Percentiles rank a stretch among this genome's conserved stretches.
Evolutionary conservation across 1,140 invertebrate genomes (phyloP).

Genomic region (Artemia franciscana): DNA sequence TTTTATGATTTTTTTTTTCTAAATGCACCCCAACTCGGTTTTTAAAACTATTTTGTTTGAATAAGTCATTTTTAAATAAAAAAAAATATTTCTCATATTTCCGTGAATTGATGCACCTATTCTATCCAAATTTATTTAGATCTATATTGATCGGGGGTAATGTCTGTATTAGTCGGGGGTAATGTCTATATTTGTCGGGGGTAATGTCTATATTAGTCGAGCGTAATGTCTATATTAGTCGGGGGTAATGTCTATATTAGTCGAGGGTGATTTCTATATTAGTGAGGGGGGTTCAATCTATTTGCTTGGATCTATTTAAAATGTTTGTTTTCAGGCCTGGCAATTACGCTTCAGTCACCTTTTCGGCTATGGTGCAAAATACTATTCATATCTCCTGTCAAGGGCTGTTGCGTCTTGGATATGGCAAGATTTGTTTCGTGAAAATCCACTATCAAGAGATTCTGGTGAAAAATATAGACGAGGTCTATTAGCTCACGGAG

Average conservation of each 20-base stretch:
- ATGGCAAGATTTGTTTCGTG: constrained; percentile 68
- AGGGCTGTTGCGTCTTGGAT: constrained; percentile 75
- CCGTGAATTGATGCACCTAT: background rate
- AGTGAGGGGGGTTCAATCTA: background rate
- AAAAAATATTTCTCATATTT: too few relatives aligned
- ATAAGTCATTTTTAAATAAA: too few relatives aligned
- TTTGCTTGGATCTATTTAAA: constrained; percentile 6
- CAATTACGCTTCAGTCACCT: constrained; percentile 88
- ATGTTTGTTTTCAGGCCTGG: constrained; percentile 42
- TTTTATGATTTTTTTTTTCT: too few relatives aligned
- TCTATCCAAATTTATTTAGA: background rate
- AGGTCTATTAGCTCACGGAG: constrained; percentile 65
- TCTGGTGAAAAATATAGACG: constrained; percentile 49
- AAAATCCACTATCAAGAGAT: constrained; percentile 48
- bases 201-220: too few relatives aligned
- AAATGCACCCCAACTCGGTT: too few relatives aligned
- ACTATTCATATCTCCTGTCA: constrained; percentile 91
- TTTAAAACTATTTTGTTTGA: too few relatives aligned
- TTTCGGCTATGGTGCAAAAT: constrained; percentile 92
- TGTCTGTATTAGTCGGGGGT: too few relatives aligned
- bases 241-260: too few relatives aligned
- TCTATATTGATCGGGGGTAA: constrained; percentile 2
- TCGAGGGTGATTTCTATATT: too few relatives aligned
- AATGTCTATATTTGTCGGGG: too few relatives aligned
- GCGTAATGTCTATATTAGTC: too few relatives aligned